A percentile compares a stretch with the other conserved stretches of the same genome.
These are phyloP conservation scores for Myotis myotis DNA, from an alignment of 2,797 vertebrate species.

Conservation along the genomic window DNA sequence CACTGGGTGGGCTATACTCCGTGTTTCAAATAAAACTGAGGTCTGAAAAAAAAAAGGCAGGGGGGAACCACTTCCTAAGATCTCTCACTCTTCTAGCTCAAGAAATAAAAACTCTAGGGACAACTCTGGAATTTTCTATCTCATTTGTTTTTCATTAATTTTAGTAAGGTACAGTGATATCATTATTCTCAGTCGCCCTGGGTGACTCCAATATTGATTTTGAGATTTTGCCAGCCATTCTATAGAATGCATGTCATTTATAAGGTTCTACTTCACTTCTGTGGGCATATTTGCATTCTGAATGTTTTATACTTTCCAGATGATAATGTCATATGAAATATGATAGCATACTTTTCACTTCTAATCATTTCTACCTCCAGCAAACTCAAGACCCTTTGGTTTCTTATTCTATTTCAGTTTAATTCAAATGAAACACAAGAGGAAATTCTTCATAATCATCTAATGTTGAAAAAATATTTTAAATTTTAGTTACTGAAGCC, in stretches of 20 bases:
- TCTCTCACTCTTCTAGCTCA: background rate
- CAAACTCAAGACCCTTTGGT: background rate
- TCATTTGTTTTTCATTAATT: slow-evolving; percentile 65
- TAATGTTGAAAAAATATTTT: background rate
- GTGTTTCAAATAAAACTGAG: slow-evolving; percentile 52
- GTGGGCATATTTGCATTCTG: slow-evolving; percentile 4
- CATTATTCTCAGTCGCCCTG: slow-evolving; percentile 34
- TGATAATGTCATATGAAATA: slow-evolving; percentile 29
- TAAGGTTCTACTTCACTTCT: slow-evolving; percentile 39
- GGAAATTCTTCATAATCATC: background rate
- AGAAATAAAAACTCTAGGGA: slow-evolving; percentile 44
- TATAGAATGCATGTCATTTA: slow-evolving; percentile 46
- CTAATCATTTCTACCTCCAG: slow-evolving; percentile 38
- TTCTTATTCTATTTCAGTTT: slow-evolving; percentile 12
- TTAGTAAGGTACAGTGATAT: slow-evolving; percentile 37
- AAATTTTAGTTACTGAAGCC: slow-evolving; percentile 1
- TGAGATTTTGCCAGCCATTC: slow-evolving; percentile 44
- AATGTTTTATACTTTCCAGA: slow-evolving; percentile 64
- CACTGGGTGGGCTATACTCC: background rate
- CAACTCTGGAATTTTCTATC: slow-evolving; percentile 44
- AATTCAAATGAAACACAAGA: slow-evolving; percentile 31
- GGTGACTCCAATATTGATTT: slow-evolving; percentile 64
- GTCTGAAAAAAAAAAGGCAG: background rate
- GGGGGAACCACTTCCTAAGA: background rate
- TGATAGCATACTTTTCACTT: background rate